phyloP scores from a whole-genome alignment of 2,797 vertebrate species.

The Atherinosoma microstoma region DNA sequence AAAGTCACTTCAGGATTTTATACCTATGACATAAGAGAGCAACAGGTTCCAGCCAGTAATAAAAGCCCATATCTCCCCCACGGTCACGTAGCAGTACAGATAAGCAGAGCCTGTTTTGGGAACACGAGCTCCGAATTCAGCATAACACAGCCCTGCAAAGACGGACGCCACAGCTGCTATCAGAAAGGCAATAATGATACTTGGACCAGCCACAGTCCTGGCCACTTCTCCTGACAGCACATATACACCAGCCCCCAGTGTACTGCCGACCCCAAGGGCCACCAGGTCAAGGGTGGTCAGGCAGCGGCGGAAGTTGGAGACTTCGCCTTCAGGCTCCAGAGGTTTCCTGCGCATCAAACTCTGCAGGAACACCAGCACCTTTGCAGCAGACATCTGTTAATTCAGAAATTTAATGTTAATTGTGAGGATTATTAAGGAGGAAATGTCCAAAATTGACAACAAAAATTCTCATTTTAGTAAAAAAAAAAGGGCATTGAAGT shows the following conservation, averaged over 20 bases:
- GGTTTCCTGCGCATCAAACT: slow-evolving; percentile 82
- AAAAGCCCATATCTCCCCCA: slow-evolving; percentile 91
- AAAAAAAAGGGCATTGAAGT: not conserved
- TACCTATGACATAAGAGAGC: slow-evolving; percentile 90
- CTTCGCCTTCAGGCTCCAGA: slow-evolving; percentile 75
- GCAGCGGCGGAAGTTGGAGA: slow-evolving; percentile 84
- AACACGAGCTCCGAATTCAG: slow-evolving; percentile 87
- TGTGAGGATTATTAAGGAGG: not conserved
- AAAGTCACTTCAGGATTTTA: slow-evolving; percentile 7
- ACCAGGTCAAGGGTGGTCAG: slow-evolving; percentile 86
- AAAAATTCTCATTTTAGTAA: not conserved
- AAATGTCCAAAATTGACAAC: not conserved
- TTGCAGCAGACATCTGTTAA: slow-evolving; percentile 67
- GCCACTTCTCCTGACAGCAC: slow-evolving; percentile 90
- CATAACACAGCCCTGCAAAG: slow-evolving; percentile 89
- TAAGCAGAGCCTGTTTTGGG: slow-evolving; percentile 90
- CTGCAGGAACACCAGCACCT: slow-evolving; percentile 68
- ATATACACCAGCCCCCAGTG: slow-evolving; percentile 86
- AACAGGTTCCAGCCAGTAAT: slow-evolving; percentile 90
- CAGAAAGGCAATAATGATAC: slow-evolving; percentile 89
- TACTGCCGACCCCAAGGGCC: slow-evolving; percentile 86
- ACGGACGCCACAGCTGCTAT: slow-evolving; percentile 87
- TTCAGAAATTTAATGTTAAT: slow-evolving; percentile 5
- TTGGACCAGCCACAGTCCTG: slow-evolving; percentile 83
- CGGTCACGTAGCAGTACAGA: slow-evolving; percentile 89